Base-by-base conservation (phyloP, 35 echinoderm and acorn worm genomes). In the Acanthaster planci region DNA sequence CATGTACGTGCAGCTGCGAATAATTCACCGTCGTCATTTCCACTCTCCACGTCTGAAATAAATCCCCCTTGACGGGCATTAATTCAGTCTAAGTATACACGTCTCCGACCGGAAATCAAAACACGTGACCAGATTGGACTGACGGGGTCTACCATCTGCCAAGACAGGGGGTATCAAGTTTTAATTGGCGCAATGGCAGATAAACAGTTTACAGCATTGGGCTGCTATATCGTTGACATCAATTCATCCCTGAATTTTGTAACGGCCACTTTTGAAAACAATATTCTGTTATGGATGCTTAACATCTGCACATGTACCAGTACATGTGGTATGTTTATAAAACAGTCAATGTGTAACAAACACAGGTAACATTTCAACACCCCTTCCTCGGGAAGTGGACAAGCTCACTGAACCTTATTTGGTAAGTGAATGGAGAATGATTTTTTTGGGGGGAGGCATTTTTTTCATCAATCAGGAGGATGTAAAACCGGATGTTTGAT, bases 401-500 rank as follows among this genome's bases (percentile, higher is more conserved):
- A 26, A 14, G 34, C 64, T 72, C 64, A 16, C 15, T 72, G 10
- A 72, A 72, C 19, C 64, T 72, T 72, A 72, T 72, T 72, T 72
- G 23, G 64, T 72, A 26, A 35, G 64, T 72, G 64, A 72, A 72
- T 72, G 64, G 34, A 72, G 64, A 0, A 0, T 35, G 42, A 31
- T 72, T 60, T 60, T 60, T 72, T 36, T 72, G 22, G 10, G 29
- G 64, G 30, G 16, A 26, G 21, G 30, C 22, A 27, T 72, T 72
- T 72, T 67, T 72, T 72, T 35, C 64, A 72, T 72, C 64, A 72
- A 72, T 72, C 26, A 72, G 64, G 34, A 26, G 64, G 64, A 72
- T 31, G 34, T 72, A 72, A 72, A 72, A 72, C 64, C 64, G 64
- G 64, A 72, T 72, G 64, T 72, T 72, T 72, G 34, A 72, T 72